A percentile compares a stretch with the other conserved stretches of the same genome.
phyloP scores from a whole-genome alignment of 2,888 invertebrate genomes.

The Pandemis heparana region DNA sequence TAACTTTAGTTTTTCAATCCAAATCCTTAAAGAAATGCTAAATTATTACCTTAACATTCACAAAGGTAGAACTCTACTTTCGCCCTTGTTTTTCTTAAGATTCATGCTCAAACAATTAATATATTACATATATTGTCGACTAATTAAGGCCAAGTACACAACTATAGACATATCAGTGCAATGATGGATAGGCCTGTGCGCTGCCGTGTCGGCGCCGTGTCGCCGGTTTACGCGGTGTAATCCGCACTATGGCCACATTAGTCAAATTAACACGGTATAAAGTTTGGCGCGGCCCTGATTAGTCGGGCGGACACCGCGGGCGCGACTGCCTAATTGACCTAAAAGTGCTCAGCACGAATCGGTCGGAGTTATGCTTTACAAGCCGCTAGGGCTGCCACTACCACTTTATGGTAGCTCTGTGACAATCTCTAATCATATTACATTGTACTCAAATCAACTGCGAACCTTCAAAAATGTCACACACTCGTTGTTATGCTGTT shows the following conservation, averaged over 20 bases:
- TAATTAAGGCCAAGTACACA: background rate
- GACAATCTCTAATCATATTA: background rate
- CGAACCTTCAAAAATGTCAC: background rate
- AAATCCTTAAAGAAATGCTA: no score
- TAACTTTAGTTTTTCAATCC: no score
- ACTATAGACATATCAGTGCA: background rate
- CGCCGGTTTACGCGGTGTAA: slow-evolving; percentile 68
- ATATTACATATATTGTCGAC: background rate
- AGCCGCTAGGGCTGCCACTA: slow-evolving; percentile 68
- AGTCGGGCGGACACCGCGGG: slow-evolving; percentile 66
- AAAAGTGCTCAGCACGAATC: slow-evolving; percentile 85
- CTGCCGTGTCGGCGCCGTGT: background rate
- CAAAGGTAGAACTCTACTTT: background rate
- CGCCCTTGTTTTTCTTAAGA: background rate
- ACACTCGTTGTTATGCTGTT: no score
- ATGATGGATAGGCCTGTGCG: slow-evolving; percentile 19
- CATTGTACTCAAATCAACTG: background rate
- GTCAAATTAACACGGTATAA: slow-evolving; percentile 86
- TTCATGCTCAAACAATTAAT: background rate
- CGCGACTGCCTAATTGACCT: slow-evolving; percentile 85
- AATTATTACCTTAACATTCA: background rate
- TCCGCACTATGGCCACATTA: slow-evolving; percentile 76
- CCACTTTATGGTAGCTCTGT: background rate
- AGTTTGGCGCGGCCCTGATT: slow-evolving; percentile 82
- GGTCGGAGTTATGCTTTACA: slow-evolving; percentile 77